Evolutionary conservation across 1,140 invertebrate species (phyloP).

Genomic region (Papilio xuthus): DNA sequence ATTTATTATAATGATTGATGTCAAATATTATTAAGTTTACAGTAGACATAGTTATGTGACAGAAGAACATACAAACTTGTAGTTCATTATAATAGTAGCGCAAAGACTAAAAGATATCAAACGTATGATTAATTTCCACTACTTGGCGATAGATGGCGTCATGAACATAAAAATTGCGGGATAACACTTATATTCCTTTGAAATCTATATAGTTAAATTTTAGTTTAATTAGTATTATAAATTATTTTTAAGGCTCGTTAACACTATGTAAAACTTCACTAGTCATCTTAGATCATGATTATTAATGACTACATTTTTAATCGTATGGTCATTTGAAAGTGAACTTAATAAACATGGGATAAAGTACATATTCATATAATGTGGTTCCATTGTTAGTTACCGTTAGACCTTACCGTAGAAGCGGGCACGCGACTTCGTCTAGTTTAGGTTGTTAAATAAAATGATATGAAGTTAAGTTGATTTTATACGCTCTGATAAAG

Average conservation of each 20-base stretch:
- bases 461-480: not conserved
- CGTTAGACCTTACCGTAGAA: not conserved
- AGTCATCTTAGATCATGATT: not conserved
- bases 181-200: not conserved
- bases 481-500: not conserved
- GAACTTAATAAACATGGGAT: not conserved
- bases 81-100: too few species aligned
- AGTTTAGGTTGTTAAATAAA: conserved; percentile 2
- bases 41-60: not conserved
- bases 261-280: not conserved
- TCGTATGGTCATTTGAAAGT: not conserved
- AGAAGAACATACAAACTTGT: not conserved
- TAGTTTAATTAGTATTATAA: not conserved
- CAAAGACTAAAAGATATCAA: too few species aligned
- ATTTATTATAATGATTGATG: not conserved
- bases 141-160: not conserved
- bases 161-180: not conserved
- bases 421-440: not conserved
- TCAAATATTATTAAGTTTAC: not conserved
- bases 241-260: not conserved
- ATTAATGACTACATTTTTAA: not conserved
- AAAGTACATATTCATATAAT: not conserved
- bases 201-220: not conserved
- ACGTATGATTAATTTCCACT: not conserved
- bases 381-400: not conserved